Percentiles rank a stretch among this genome's conserved stretches.
These are phyloP conservation scores for Tetramorium alpestre DNA, from an alignment of 1,140 invertebrate species.

Conservation along the genomic window DNA sequence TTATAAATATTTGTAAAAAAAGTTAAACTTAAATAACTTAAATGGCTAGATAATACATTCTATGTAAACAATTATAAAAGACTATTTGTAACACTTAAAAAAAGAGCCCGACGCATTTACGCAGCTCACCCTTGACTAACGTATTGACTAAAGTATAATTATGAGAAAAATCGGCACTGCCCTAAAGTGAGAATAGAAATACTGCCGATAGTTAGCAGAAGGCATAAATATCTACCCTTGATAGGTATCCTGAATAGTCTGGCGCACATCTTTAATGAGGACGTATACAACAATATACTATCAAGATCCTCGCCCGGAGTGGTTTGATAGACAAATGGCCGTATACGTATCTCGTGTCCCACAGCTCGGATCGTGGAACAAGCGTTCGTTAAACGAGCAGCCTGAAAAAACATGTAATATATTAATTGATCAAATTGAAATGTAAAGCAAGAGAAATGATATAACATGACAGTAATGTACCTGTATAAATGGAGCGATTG, in stretches of 20 bases:
- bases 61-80: neutral
- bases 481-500: constrained; percentile 90
- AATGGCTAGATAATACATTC: neutral
- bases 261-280: constrained; percentile 90
- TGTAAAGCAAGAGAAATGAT: neutral
- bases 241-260: constrained; percentile 91
- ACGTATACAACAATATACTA: constrained; percentile 91
- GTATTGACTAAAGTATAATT: neutral
- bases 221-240: constrained; percentile 89
- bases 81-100: neutral
- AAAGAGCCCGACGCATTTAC: neutral
- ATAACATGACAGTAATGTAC: constrained; percentile 77
- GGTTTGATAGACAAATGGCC: constrained; percentile 92
- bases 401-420: constrained; percentile 86
- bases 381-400: constrained; percentile 91
- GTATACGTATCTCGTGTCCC: constrained; percentile 91
- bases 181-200: constrained; percentile 89
- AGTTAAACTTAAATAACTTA: constrained; percentile 11
- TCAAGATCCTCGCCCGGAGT: constrained; percentile 91
- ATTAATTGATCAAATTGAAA: constrained; percentile 12
- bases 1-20: neutral
- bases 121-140: neutral
- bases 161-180: constrained; percentile 87
- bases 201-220: constrained; percentile 87
- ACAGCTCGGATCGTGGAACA: constrained; percentile 89